A percentile compares a stretch with the other conserved stretches of the same genome.
Conservation (phyloP, 2,113 vertebrate species). For the Cheilinus undulatus region DNA sequence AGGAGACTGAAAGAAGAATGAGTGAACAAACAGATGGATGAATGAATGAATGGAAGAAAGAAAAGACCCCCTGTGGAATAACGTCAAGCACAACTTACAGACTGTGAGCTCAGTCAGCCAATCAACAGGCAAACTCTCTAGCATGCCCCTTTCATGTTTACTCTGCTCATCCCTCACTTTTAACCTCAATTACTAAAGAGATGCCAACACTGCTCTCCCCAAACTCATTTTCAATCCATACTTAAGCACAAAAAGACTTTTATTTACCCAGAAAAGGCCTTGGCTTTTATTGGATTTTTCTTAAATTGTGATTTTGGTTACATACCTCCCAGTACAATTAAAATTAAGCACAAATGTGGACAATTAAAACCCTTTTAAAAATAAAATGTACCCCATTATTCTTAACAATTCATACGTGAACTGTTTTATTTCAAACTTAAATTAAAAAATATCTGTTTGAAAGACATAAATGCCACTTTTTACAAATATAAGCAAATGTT, state of each 20-base stretch:
- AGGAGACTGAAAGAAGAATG: slow-evolving; percentile 8
- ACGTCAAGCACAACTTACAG: slow-evolving; percentile 29
- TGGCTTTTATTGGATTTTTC: not conserved
- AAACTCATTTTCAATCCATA: not conserved
- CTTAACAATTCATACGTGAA: too few relatives aligned
- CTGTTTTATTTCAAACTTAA: too few relatives aligned
- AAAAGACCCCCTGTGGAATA: not conserved
- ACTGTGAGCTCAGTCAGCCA: slow-evolving; percentile 23
- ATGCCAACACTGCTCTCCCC: not conserved
- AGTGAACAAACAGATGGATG: slow-evolving; percentile 24
- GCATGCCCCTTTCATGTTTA: slow-evolving; percentile 32
- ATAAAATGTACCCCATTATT: too few relatives aligned
- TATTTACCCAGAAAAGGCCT: not conserved
- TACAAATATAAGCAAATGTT: too few relatives aligned
- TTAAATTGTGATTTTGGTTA: not conserved
- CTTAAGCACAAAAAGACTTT: not conserved
- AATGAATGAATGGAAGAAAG: slow-evolving; percentile 9
- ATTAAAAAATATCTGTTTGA: too few relatives aligned
- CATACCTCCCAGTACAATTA: not conserved
- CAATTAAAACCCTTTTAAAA: too few relatives aligned
- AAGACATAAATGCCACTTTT: too few relatives aligned
- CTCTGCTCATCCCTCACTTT: slow-evolving; percentile 14
- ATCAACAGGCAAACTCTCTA: slow-evolving; percentile 27
- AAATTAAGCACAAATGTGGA: too few relatives aligned
- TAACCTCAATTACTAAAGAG: slow-evolving; percentile 7